Evolutionary conservation across 2,113 vertebrate species (phyloP).

Genomic region (Chiloscyllium plagiosum): DNA sequence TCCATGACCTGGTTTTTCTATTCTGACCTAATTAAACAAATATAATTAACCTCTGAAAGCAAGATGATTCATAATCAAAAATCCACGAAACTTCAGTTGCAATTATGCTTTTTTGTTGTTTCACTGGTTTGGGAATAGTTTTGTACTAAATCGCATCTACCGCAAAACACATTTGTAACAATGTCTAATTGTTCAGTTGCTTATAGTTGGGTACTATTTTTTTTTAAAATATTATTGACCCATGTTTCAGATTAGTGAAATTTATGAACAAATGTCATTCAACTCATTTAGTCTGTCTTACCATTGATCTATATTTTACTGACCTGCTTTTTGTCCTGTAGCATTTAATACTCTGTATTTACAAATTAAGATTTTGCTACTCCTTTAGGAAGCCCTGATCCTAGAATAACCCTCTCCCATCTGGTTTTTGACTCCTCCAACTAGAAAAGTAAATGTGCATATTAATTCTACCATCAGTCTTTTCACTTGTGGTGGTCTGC

Average conservation of each 20-base stretch:
- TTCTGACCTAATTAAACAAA: no score
- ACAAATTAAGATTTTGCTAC: neutral
- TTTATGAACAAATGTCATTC: neutral
- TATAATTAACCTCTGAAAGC: no score
- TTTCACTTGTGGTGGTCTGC: neutral
- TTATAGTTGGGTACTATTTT: neutral
- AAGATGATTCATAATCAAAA: no score
- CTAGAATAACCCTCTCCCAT: neutral
- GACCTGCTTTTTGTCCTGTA: neutral
- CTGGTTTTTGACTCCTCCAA: no score
- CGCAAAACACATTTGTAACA: no score
- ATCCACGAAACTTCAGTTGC: no score
- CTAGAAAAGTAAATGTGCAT: no score
- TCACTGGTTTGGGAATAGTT: no score
- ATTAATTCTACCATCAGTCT: no score
- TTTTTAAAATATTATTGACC: neutral
- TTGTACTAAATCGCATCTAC: no score
- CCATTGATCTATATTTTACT: neutral
- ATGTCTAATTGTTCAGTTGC: neutral
- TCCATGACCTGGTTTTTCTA: no score
- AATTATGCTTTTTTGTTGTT: no score
- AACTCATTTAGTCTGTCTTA: neutral
- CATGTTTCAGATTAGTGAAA: neutral
- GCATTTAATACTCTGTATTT: neutral
- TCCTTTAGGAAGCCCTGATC: neutral